Conservation (phyloP, 2,888 invertebrate genomes). For the Drosophila rubida region DNA sequence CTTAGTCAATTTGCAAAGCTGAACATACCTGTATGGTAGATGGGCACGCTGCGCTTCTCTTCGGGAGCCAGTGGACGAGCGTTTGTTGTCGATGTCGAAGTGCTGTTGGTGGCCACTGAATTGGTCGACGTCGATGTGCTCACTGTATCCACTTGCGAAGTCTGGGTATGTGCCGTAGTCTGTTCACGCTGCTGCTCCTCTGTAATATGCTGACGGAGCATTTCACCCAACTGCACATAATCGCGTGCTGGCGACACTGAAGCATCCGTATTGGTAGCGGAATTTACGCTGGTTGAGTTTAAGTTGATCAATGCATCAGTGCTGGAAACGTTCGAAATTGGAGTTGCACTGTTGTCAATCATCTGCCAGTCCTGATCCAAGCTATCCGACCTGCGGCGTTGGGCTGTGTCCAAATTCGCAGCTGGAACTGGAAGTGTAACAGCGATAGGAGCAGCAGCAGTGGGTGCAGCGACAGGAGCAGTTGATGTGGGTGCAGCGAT, state of each 20-base stretch:
- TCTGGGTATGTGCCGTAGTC: constrained; percentile 53
- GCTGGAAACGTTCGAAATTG: constrained; percentile 31
- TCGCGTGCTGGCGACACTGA: constrained; percentile 42
- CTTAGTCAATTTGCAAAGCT: not conserved
- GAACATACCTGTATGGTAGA: constrained; percentile 78
- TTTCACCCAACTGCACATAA: constrained; percentile 72
- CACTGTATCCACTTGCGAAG: constrained; percentile 53
- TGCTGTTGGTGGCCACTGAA: constrained; percentile 54
- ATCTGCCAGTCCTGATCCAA: constrained; percentile 82
- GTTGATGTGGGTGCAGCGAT: not conserved
- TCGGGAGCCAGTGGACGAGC: constrained; percentile 38
- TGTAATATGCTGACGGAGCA: constrained; percentile 74
- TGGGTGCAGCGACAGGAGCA: constrained; percentile 14
- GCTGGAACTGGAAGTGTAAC: constrained; percentile 24
- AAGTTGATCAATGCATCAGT: constrained; percentile 60
- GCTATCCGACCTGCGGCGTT: constrained; percentile 63
- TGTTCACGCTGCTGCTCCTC: constrained; percentile 64
- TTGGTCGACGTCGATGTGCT: constrained; percentile 70
- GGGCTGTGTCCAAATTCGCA: constrained; percentile 13
- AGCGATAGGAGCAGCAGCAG: constrained; percentile 10
- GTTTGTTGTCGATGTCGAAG: constrained; percentile 43
- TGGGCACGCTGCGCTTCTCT: constrained; percentile 65
- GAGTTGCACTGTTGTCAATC: constrained; percentile 67
- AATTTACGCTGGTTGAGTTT: constrained; percentile 29
- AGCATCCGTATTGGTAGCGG: constrained; percentile 9